Evolutionary conservation across 1,140 invertebrate species (phyloP).

Genomic region (Drosophila sulfurigaster): DNA sequence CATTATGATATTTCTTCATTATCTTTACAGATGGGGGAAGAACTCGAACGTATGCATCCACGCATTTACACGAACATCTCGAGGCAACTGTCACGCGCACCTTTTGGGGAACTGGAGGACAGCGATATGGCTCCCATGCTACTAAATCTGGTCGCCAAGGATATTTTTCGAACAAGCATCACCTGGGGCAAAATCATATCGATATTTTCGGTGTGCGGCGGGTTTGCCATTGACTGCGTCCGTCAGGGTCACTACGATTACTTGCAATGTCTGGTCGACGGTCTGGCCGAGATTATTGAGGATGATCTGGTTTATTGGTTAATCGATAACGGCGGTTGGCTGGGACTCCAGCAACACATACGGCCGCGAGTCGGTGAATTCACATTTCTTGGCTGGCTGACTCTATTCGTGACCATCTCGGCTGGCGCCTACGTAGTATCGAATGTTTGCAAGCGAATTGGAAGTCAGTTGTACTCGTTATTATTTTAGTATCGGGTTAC

Average conservation of each 20-base stretch:
- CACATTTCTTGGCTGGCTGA: conserved; percentile 81
- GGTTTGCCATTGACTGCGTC: conserved; percentile 90
- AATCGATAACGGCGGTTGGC: conserved; percentile 90
- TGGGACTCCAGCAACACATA: conserved; percentile 85
- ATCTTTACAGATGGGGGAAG: conserved; percentile 77
- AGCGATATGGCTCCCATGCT: conserved; percentile 87
- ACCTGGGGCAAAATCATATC: conserved; percentile 90
- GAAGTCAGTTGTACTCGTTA: conserved; percentile 80
- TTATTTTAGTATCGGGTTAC: conserved; percentile 68
- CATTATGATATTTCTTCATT: not conserved
- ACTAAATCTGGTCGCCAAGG: conserved; percentile 87
- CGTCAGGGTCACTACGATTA: conserved; percentile 88
- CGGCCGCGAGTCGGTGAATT: conserved; percentile 69
- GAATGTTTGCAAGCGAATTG: conserved; percentile 76
- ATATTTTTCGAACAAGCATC: conserved; percentile 87
- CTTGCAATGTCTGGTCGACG: conserved; percentile 87
- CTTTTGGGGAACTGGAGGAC: conserved; percentile 86
- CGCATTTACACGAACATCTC: conserved; percentile 88
- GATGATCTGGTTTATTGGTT: conserved; percentile 89
- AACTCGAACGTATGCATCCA: conserved; percentile 89
- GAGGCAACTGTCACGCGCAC: conserved; percentile 86
- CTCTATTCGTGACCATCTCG: conserved; percentile 74
- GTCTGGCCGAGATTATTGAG: conserved; percentile 88
- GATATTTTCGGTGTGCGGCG: conserved; percentile 89
- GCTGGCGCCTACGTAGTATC: conserved; percentile 76